These are phyloP conservation scores for Scleropages formosus DNA, from an alignment of 2,797 vertebrate genomes.

Conservation along the genomic window DNA sequence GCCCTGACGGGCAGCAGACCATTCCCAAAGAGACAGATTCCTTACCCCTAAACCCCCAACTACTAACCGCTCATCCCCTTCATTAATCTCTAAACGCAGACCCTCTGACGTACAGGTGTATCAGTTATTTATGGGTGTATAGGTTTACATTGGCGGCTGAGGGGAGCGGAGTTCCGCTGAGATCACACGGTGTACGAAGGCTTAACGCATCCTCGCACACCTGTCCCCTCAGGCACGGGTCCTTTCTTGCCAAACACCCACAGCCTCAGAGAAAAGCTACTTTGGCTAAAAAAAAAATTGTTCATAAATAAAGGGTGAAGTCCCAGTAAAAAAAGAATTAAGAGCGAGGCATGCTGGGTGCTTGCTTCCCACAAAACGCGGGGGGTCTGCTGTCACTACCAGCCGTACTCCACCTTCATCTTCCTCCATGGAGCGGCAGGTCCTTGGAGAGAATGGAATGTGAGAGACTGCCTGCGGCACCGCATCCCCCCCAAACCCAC, in stretches of 20 bases:
- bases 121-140: constrained; percentile 12
- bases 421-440: background rate
- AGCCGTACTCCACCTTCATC: background rate
- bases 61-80: background rate
- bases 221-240: no score
- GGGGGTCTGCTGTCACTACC: background rate
- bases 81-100: background rate
- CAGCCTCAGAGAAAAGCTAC: no score
- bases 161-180: no score
- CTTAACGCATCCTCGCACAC: no score
- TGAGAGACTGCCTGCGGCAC: background rate
- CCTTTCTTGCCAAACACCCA: no score
- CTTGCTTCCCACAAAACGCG: background rate
- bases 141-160: background rate
- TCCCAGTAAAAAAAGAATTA: background rate
- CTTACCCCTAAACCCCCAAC: constrained; percentile 32
- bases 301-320: background rate
- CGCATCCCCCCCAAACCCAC: background rate
- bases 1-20: constrained; percentile 44
- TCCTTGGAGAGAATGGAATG: constrained; percentile 48
- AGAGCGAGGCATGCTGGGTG: background rate
- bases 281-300: background rate
- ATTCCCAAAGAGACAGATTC: constrained; percentile 65
- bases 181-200: no score
- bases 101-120: background rate